Conservation (phyloP, 2,888 invertebrate species). For the Synergus laeviventris region DNA sequence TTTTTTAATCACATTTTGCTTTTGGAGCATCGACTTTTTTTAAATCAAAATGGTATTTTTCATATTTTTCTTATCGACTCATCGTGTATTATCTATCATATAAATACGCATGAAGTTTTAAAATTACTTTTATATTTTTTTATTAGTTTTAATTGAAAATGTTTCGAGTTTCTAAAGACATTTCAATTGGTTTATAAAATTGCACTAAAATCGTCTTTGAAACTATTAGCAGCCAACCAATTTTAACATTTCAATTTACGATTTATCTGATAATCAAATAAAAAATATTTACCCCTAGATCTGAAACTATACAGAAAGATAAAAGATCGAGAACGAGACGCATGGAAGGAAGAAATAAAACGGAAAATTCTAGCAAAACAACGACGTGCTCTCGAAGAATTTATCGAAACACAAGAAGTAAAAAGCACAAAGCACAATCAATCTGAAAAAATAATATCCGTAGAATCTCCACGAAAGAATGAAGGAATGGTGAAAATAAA, state of each 20-base stretch:
- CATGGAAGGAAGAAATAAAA: constrained; percentile 69
- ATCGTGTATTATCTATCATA: neutral
- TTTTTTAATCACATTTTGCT: constrained; percentile 10
- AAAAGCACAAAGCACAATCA: neutral
- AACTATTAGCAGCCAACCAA: neutral
- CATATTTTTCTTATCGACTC: neutral
- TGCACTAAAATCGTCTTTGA: neutral
- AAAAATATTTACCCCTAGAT: constrained; percentile 76
- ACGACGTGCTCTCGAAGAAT: constrained; percentile 56
- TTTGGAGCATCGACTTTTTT: neutral
- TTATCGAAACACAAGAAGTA: constrained; percentile 50
- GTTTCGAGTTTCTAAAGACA: neutral
- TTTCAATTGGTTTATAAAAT: too few species aligned
- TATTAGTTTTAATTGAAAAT: neutral
- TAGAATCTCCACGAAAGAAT: constrained; percentile 47
- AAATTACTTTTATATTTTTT: neutral
- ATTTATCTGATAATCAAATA: neutral
- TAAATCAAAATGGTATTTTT: constrained; percentile 28
- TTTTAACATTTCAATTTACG: neutral
- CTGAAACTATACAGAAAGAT: constrained; percentile 79
- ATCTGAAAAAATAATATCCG: neutral
- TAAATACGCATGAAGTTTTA: neutral
- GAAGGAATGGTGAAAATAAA: constrained; percentile 63
- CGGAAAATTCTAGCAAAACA: constrained; percentile 65
- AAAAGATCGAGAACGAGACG: constrained; percentile 78